A percentile compares a stretch with the other conserved stretches of the same genome.
Conservation (phyloP, 2,888 invertebrate genomes). For the Ormyrus nitidulus region DNA sequence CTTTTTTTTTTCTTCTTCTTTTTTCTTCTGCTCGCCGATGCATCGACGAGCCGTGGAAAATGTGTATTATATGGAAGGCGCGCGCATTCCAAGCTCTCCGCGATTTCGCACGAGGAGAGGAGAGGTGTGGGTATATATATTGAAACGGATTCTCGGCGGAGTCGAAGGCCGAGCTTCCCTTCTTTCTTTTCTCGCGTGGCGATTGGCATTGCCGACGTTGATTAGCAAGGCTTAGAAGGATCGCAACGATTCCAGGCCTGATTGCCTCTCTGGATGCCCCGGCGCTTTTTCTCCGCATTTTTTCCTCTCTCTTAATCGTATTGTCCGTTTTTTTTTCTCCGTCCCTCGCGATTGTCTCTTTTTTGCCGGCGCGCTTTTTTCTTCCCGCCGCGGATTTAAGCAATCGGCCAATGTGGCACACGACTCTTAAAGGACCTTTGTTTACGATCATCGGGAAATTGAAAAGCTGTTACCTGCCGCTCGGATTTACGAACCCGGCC, state of each 20-base stretch:
- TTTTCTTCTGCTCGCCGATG: not conserved
- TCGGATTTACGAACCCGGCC: too few relatives aligned
- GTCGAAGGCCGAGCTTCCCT: slow-evolving; percentile 46
- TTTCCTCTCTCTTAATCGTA: not conserved
- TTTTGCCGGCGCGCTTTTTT: not conserved
- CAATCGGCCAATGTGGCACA: too few relatives aligned
- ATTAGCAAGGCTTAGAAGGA: slow-evolving; percentile 43
- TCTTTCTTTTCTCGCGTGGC: slow-evolving; percentile 29
- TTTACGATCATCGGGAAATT: not conserved
- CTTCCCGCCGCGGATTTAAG: too few relatives aligned
- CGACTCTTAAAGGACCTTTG: not conserved
- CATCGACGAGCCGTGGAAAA: slow-evolving; percentile 14
- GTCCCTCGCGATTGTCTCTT: not conserved
- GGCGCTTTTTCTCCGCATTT: too few relatives aligned
- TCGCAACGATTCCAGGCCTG: slow-evolving; percentile 11
- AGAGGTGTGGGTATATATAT: too few relatives aligned
- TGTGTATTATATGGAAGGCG: slow-evolving; percentile 25
- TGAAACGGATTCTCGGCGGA: not conserved
- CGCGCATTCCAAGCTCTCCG: slow-evolving; percentile 42
- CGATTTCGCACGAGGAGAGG: slow-evolving; percentile 14
- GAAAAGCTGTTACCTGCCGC: not conserved
- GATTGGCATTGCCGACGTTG: not conserved
- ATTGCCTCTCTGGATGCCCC: not conserved
- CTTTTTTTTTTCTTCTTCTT: too few relatives aligned
- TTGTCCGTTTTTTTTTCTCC: not conserved